Evolutionary conservation across 2,888 invertebrate species (phyloP).

Genomic region (Pseudococcus longispinus): DNA sequence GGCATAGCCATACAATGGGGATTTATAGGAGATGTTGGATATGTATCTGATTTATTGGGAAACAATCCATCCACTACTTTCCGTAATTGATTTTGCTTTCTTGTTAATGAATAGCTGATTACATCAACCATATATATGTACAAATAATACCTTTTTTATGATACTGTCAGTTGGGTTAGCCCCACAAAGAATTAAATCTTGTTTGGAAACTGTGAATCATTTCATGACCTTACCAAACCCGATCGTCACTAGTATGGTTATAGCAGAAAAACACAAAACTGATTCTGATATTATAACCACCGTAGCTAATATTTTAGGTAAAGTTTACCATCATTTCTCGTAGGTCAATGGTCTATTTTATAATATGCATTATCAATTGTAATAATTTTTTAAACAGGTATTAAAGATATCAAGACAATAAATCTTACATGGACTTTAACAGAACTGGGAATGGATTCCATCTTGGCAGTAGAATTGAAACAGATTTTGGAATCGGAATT

Average conservation of each 20-base stretch:
- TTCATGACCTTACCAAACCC: conserved; percentile 73
- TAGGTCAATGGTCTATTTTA: too few relatives aligned
- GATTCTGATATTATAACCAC: conserved; percentile 74
- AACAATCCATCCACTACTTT: too few relatives aligned
- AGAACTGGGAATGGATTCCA: conserved; percentile 94
- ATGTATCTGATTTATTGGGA: conserved; percentile 61
- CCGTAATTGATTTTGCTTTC: conserved; percentile 61
- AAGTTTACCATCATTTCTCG: not conserved
- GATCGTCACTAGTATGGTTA: conserved; percentile 82
- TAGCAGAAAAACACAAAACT: conserved; percentile 78
- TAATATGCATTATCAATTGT: too few relatives aligned
- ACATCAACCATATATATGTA: too few relatives aligned
- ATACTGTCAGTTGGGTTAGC: not conserved
- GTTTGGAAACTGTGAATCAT: conserved; percentile 71
- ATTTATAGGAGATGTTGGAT: conserved; percentile 84
- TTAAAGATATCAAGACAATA: conserved; percentile 73
- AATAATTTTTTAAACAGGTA: conserved; percentile 58
- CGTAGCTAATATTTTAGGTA: conserved; percentile 69
- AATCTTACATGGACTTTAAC: conserved; percentile 78
- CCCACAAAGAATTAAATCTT: conserved; percentile 82
- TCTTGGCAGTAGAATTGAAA: conserved; percentile 96
- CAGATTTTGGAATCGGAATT: conserved; percentile 88
- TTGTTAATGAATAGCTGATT: too few relatives aligned
- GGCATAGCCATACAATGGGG: conserved; percentile 92
- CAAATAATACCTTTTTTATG: too few relatives aligned